These are phyloP conservation scores for Caenorhabditis latens DNA, from an alignment of 1,140 invertebrate species.

Conservation along the genomic window DNA sequence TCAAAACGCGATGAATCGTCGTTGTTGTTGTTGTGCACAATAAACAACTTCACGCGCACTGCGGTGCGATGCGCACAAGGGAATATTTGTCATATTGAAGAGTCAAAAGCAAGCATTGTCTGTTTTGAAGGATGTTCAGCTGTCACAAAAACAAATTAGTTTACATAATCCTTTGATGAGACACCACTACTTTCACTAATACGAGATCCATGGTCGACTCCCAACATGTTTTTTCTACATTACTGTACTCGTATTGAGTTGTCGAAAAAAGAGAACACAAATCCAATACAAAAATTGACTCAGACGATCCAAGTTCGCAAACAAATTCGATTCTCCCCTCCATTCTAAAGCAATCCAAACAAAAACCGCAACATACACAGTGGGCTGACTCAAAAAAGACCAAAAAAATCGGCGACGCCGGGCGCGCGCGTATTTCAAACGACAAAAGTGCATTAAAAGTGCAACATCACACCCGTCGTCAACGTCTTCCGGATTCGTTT, in stretches of 20 bases:
- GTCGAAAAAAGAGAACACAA: background rate
- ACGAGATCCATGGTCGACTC: too few relatives aligned
- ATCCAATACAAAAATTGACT: slow-evolving; percentile 19
- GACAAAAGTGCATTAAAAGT: slow-evolving; percentile 43
- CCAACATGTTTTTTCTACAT: too few relatives aligned
- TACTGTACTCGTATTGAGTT: background rate
- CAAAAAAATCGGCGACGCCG: background rate
- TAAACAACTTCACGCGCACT: background rate
- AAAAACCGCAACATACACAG: slow-evolving; percentile 38
- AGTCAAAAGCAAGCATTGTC: background rate
- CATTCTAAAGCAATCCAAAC: background rate
- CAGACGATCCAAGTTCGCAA: background rate
- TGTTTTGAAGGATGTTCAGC: background rate
- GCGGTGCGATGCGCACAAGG: background rate
- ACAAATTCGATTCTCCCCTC: background rate
- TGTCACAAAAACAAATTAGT: too few relatives aligned
- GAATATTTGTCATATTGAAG: background rate
- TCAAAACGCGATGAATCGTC: background rate
- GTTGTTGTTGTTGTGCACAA: background rate
- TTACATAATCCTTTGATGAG: too few relatives aligned
- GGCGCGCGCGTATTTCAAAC: background rate
- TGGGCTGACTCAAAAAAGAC: background rate
- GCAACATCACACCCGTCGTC: slow-evolving; percentile 4
- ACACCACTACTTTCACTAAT: too few relatives aligned
- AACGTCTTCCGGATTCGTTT: slow-evolving; percentile 3